A percentile compares a stretch with the other conserved stretches of the same genome.
Evolutionary conservation across 2,888 invertebrate genomes (phyloP).

Genomic region (Drosophila ezoana): DNA sequence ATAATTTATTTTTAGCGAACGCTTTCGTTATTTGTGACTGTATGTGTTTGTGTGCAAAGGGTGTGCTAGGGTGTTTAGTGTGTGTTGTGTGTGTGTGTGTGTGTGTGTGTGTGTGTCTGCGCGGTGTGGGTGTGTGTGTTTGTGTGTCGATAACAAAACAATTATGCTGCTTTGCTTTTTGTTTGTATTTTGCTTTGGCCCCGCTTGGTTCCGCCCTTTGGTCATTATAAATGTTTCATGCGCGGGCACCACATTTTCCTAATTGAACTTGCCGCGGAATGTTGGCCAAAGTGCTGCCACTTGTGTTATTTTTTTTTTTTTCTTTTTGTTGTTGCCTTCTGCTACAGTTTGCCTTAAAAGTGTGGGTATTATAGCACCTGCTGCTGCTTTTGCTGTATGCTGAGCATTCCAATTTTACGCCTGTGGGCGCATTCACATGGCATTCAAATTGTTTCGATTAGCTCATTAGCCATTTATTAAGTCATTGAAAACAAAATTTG

Average conservation of each 20-base stretch:
- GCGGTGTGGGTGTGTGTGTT: slow-evolving; percentile 13
- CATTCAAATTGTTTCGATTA: slow-evolving; percentile 38
- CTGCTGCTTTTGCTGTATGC: background rate
- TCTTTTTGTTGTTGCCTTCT: slow-evolving; percentile 15
- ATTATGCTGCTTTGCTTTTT: slow-evolving; percentile 68
- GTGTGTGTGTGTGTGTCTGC: slow-evolving; percentile 1
- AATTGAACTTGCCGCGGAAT: slow-evolving; percentile 64
- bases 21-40: slow-evolving; percentile 29
- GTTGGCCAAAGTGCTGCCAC: slow-evolving; percentile 30
- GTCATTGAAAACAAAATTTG: slow-evolving; percentile 12
- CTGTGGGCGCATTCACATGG: slow-evolving; percentile 31
- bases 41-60: background rate
- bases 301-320: slow-evolving; percentile 2
- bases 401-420: slow-evolving; percentile 9
- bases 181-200: slow-evolving; percentile 38
- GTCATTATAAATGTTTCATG: slow-evolving; percentile 62
- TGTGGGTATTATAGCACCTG: slow-evolving; percentile 29
- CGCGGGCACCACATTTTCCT: slow-evolving; percentile 52
- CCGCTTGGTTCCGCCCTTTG: slow-evolving; percentile 28
- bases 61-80: no score
- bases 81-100: background rate
- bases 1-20: slow-evolving; percentile 75
- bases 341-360: slow-evolving; percentile 21
- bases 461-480: slow-evolving; percentile 37
- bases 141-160: slow-evolving; percentile 72